Conservation (phyloP, 1,140 invertebrate genomes). For the Antheraea mylitta region DNA sequence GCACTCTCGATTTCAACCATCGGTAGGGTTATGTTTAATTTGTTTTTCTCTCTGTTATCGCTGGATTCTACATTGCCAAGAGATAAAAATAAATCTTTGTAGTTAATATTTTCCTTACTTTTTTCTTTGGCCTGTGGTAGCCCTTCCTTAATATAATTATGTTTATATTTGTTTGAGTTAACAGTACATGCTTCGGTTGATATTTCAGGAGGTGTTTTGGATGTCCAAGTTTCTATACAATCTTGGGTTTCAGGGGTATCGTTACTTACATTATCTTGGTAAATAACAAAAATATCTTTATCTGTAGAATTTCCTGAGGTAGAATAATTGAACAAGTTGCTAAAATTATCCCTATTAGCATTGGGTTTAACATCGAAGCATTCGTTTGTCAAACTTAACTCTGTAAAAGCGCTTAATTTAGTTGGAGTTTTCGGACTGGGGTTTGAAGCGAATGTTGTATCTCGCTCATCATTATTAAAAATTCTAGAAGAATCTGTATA, state of each 20-base stretch:
- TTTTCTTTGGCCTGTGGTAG: neutral
- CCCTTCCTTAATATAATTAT: neutral
- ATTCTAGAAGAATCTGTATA: slow-evolving; percentile 26
- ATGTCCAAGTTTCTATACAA: slow-evolving; percentile 23
- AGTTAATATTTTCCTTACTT: slow-evolving; percentile 6
- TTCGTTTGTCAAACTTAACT: slow-evolving; percentile 7
- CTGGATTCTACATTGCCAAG: slow-evolving; percentile 22
- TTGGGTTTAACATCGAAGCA: slow-evolving; percentile 11
- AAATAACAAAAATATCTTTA: slow-evolving; percentile 55
- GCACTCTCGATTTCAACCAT: slow-evolving; percentile 33
- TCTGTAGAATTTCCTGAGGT: slow-evolving; percentile 34
- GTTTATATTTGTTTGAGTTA: slow-evolving; percentile 3
- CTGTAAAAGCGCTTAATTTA: slow-evolving; percentile 18
- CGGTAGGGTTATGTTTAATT: slow-evolving; percentile 48
- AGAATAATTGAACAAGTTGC: slow-evolving; percentile 6
- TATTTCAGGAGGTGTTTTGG: slow-evolving; percentile 16
- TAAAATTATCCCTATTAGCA: neutral
- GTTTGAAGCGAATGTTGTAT: neutral
- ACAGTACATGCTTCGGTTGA: slow-evolving; percentile 14
- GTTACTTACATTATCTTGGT: slow-evolving; percentile 45
- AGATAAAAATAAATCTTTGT: slow-evolving; percentile 6
- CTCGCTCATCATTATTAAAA: neutral
- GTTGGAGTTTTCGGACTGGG: neutral
- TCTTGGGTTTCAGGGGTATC: slow-evolving; percentile 13
- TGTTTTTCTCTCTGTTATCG: slow-evolving; percentile 38